Conservation (phyloP, 2,888 invertebrate species). For the Sinodicranocentrus sp. region DNA sequence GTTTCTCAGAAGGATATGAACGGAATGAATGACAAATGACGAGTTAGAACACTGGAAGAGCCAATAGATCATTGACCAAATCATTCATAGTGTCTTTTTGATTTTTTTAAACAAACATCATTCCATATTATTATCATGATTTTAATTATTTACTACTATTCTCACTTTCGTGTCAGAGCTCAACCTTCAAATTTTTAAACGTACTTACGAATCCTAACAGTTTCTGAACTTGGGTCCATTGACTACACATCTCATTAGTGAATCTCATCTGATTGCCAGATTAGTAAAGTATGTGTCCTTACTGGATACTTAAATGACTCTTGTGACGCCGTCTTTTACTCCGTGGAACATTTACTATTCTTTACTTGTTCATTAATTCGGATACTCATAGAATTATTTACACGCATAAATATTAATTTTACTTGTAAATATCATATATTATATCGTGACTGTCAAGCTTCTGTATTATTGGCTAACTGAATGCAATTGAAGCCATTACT, state of each 20-base stretch:
- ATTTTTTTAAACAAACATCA: slow-evolving; percentile 19
- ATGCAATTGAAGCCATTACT: slow-evolving; percentile 13
- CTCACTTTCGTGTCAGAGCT: slow-evolving; percentile 24
- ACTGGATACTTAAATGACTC: slow-evolving; percentile 11
- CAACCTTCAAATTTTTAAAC: slow-evolving; percentile 5
- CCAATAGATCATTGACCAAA: slow-evolving; percentile 51
- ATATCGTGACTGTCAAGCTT: slow-evolving; percentile 18
- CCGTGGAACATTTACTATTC: slow-evolving; percentile 28
- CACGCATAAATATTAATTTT: slow-evolving; percentile 46
- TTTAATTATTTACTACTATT: background rate
- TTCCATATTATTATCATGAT: background rate
- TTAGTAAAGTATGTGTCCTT: slow-evolving; percentile 22
- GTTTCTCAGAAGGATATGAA: background rate
- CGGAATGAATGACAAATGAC: no score
- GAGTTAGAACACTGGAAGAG: background rate
- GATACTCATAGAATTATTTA: slow-evolving; percentile 40
- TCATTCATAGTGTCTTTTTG: slow-evolving; percentile 12
- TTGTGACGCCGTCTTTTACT: slow-evolving; percentile 7
- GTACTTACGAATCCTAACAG: background rate
- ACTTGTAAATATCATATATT: slow-evolving; percentile 44
- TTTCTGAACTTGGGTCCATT: slow-evolving; percentile 28
- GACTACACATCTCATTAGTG: slow-evolving; percentile 25
- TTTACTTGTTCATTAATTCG: slow-evolving; percentile 42
- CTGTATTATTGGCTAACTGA: slow-evolving; percentile 3
- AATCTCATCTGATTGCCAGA: slow-evolving; percentile 11